Evolutionary conservation across 2,797 vertebrate species (phyloP).

Genomic region (Pangasius mekongensis): DNA sequence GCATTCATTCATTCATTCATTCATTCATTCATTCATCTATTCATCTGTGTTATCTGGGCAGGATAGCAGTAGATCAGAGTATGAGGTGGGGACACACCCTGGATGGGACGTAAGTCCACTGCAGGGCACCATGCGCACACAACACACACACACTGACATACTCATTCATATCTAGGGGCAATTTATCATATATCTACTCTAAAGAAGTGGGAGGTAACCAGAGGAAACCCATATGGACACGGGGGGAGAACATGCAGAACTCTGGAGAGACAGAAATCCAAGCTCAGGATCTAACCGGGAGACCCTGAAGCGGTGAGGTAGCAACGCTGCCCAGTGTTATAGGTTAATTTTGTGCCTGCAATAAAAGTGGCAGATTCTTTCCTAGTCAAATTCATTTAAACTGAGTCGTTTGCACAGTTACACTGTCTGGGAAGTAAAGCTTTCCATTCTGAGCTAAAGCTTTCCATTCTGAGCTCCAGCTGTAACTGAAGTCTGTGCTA

Average conservation of each 20-base stretch:
- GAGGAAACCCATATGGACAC: neutral
- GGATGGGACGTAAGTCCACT: neutral
- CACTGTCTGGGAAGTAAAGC: neutral
- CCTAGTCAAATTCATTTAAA: constrained; percentile 1
- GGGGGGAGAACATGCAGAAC: neutral
- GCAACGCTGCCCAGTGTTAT: neutral
- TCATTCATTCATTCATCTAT: neutral
- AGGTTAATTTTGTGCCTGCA: neutral
- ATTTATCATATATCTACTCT: neutral
- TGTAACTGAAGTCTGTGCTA: constrained; percentile 25
- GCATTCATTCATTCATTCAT: neutral
- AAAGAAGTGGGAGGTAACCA: neutral
- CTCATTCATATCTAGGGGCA: neutral
- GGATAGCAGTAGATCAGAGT: neutral
- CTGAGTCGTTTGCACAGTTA: too few relatives aligned
- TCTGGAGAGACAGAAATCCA: neutral
- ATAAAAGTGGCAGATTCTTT: neutral
- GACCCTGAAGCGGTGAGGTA: neutral
- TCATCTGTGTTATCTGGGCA: neutral
- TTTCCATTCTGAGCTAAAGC: constrained; percentile 7
- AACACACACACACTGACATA: neutral
- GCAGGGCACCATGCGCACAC: neutral
- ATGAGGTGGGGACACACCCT: neutral
- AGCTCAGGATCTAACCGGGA: neutral
- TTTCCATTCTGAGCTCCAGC: constrained; percentile 25